Evolutionary conservation across 2,888 invertebrate genomes (phyloP), one percentile per base, ranked within the genome.

Genomic region (Xanthostigma xanthostigma): DNA sequence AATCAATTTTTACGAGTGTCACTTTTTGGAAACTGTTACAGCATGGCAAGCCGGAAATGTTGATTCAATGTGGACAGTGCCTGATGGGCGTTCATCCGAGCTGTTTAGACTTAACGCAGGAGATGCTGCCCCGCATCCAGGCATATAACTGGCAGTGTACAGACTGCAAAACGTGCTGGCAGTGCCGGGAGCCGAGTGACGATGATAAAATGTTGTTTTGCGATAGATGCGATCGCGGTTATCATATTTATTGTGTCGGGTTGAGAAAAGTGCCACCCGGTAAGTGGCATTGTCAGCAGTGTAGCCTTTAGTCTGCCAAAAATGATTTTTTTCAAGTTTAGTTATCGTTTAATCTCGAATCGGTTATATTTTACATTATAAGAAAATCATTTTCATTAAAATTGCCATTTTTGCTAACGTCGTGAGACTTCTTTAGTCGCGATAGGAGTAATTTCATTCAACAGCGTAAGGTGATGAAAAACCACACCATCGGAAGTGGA

Each of bases 121-220:
- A 87, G 60, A 91, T 93, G 79, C 78, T 87, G 54, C 78, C 79
- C 53, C 83, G 87, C 56, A 85, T 90, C 53, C 81, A 82, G 60
- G 81, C 79, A 54, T 95, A 95, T 68, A 75, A 81, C 60, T 95
- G 94, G 95, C 89, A 89, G 67, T 95, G 94, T 64, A 85, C 85
- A 56, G 91, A 90, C 58, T 95, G 94, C 68, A 94, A 94, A 72
- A 79, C 81, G 44, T 95, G 95, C 70, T 79, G 82, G 53, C 78
- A 81, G 55, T 95, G 94, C 67, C 76, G 78, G 57, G 82, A 82
- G 64, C 81, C 84, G 36, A 81, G 81, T 55, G 84, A 87, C 64
- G 88, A 87, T 70, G 88, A 88, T 62, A 87, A 89, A 69, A 91
- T 93, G 89, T 76, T 94, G 61, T 92, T 86, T 70, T 95, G 94